Conservation (phyloP, 2,888 invertebrate species). For the Drosophila neotestacea region DNA sequence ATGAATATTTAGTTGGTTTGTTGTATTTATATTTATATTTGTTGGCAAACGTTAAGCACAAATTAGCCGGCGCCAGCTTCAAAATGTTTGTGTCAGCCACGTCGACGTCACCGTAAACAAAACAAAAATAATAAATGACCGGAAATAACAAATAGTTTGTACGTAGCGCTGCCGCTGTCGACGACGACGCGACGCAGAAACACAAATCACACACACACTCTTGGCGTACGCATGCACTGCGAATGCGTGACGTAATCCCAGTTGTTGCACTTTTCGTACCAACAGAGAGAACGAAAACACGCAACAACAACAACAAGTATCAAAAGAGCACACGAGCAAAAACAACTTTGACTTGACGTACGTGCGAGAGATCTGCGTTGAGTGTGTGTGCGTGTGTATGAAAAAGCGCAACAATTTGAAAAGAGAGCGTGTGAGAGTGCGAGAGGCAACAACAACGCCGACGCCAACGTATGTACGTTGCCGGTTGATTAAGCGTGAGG, state of each 20-base stretch:
- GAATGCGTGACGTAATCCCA: slow-evolving; percentile 71
- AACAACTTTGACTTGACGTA: slow-evolving; percentile 31
- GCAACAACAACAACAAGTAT: slow-evolving; percentile 13
- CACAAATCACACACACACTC: slow-evolving; percentile 7
- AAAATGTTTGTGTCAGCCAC: slow-evolving; percentile 17
- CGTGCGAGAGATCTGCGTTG: slow-evolving; percentile 36
- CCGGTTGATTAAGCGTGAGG: slow-evolving; percentile 28
- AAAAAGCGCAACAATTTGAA: slow-evolving; percentile 37
- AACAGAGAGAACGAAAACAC: slow-evolving; percentile 16
- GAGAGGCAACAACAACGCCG: slow-evolving; percentile 26
- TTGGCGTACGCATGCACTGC: slow-evolving; percentile 54
- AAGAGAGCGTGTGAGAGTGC: slow-evolving; percentile 26
- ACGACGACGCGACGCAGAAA: neutral
- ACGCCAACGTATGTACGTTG: slow-evolving; percentile 18
- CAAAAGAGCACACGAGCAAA: slow-evolving; percentile 10
- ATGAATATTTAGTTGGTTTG: neutral
- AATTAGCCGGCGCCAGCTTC: slow-evolving; percentile 34
- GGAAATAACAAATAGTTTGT: slow-evolving; percentile 69
- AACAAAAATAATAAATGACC: slow-evolving; percentile 53
- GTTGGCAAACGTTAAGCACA: slow-evolving; percentile 14
- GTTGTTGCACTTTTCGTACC: slow-evolving; percentile 58
- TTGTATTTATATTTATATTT: neutral
- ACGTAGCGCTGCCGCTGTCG: slow-evolving; percentile 25
- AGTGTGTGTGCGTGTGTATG: slow-evolving; percentile 8
- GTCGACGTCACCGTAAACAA: slow-evolving; percentile 28